Evolutionary conservation across 2,113 vertebrate species (phyloP).

Genomic region (Gavia stellata): DNA sequence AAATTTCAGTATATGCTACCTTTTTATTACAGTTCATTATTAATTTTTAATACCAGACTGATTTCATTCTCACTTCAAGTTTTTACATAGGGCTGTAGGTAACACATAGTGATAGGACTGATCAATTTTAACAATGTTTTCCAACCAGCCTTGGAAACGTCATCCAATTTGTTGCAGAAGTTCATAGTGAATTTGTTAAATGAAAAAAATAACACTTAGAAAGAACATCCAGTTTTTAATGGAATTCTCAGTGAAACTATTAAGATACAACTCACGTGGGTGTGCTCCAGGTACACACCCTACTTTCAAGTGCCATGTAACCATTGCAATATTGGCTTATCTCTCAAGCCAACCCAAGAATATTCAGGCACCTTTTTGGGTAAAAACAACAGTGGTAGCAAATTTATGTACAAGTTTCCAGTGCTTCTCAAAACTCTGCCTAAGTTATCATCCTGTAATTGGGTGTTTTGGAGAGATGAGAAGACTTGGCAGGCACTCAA

Average conservation of each 20-base stretch:
- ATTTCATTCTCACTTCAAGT: neutral
- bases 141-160: neutral
- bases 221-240: neutral
- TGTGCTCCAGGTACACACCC: neutral
- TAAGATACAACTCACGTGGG: neutral
- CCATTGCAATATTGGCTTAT: neutral
- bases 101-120: neutral
- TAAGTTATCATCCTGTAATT: neutral
- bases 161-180: neutral
- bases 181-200: neutral
- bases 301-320: neutral
- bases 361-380: neutral
- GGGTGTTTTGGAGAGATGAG: fast-evolving
- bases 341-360: neutral
- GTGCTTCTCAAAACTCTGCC: neutral
- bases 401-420: neutral
- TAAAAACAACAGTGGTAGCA: neutral
- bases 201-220: neutral
- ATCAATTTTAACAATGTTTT: neutral
- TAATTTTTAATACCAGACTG: neutral
- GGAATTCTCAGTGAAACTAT: neutral
- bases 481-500: neutral
- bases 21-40: neutral
- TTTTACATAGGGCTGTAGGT: neutral
- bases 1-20: neutral